Percentiles rank a stretch among this genome's conserved stretches.
Evolutionary conservation across 2,888 invertebrate genomes (phyloP).

Genomic region (Eristalinus sepulchralis): DNA sequence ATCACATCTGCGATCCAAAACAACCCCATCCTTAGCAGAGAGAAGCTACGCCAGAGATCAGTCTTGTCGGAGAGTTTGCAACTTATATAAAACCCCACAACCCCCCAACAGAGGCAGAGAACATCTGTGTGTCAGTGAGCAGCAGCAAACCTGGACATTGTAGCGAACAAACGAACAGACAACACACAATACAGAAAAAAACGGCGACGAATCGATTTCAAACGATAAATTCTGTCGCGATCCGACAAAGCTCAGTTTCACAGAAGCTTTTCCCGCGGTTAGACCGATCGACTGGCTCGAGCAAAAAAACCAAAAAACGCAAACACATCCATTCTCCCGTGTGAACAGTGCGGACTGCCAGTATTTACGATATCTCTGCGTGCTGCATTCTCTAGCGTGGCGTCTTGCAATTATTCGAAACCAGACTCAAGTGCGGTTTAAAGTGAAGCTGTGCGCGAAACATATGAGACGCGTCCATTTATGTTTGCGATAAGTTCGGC

Average conservation of each 20-base stretch:
- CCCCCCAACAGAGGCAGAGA: background rate
- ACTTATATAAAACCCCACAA: background rate
- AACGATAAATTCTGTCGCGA: slow-evolving; percentile 67
- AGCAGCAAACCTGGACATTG: slow-evolving; percentile 33
- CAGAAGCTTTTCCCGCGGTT: slow-evolving; percentile 66
- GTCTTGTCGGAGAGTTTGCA: background rate
- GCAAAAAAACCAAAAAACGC: background rate
- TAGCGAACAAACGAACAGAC: slow-evolving; percentile 40
- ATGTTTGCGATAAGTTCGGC: slow-evolving; percentile 53
- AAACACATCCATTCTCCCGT: background rate
- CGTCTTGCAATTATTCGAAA: background rate
- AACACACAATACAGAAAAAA: slow-evolving; percentile 20
- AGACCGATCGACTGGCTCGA: slow-evolving; percentile 20
- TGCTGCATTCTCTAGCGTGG: no score
- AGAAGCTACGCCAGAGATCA: background rate
- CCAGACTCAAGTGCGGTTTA: background rate
- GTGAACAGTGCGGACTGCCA: background rate
- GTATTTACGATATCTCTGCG: slow-evolving; percentile 26
- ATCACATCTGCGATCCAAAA: background rate
- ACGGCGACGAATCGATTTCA: slow-evolving; percentile 51
- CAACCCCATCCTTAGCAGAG: background rate
- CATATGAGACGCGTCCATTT: slow-evolving; percentile 21
- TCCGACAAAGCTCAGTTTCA: slow-evolving; percentile 69
- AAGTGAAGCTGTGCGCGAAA: background rate
- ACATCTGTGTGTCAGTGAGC: background rate